These are phyloP conservation scores for Zoroaster sp. DNA, from an alignment of 53 echinoderm and acorn worm genomes.

Conservation along the genomic window DNA sequence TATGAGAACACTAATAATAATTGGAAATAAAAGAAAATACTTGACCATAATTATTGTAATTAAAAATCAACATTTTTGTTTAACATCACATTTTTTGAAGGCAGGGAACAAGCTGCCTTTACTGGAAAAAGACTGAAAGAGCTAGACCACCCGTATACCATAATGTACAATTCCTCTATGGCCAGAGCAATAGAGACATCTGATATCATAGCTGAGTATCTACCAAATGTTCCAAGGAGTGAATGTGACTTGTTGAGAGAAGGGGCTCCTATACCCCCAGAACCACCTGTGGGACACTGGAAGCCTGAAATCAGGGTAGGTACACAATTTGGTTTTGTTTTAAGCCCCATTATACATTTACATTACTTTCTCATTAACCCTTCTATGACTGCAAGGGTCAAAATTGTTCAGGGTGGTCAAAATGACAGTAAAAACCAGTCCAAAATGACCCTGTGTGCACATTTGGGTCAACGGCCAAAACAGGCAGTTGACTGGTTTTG, in stretches of 20 bases:
- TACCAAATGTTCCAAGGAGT: slow-evolving; percentile 76
- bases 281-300: slow-evolving; percentile 95
- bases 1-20: too few relatives aligned
- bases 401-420: too few relatives aligned
- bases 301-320: slow-evolving; percentile 91
- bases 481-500: too few relatives aligned
- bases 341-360: too few relatives aligned
- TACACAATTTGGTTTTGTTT: neutral
- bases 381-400: too few relatives aligned
- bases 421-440: too few relatives aligned
- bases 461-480: too few relatives aligned
- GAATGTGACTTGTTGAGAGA: slow-evolving; percentile 88
- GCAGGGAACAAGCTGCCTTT: slow-evolving; percentile 76
- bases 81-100: slow-evolving; percentile 60
- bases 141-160: slow-evolving; percentile 70
- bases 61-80: neutral
- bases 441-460: too few relatives aligned
- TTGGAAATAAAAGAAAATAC: too few relatives aligned
- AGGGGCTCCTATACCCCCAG: slow-evolving; percentile 94
- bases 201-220: slow-evolving; percentile 72
- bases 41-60: neutral
- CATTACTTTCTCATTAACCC: too few relatives aligned
- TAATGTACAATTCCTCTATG: slow-evolving; percentile 91
- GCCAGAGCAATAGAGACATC: slow-evolving; percentile 89
- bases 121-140: slow-evolving; percentile 86